A percentile compares a stretch with the other conserved stretches of the same genome.
Conservation (phyloP, 2,888 invertebrate genomes). For the Phragmatobia fuliginosa region DNA sequence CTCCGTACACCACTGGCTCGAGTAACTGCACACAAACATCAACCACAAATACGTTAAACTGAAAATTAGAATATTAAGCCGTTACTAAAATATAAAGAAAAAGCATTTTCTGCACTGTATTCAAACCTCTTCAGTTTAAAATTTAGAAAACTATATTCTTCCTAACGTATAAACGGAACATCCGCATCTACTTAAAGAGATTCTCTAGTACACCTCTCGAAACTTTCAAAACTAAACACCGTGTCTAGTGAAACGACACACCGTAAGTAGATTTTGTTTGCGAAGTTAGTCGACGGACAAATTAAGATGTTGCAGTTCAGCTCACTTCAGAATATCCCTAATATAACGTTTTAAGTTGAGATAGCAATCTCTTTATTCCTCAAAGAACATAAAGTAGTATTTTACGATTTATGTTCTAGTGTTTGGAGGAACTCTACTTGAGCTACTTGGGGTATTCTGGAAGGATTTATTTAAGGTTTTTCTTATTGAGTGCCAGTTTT, state of each 20-base stretch:
- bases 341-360: conserved; percentile 18
- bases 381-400: neutral
- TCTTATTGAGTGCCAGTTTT: no score
- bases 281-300: conserved; percentile 38
- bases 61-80: neutral
- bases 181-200: conserved; percentile 54
- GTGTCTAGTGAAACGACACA: conserved; percentile 42
- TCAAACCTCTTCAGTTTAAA: neutral
- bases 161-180: conserved; percentile 12
- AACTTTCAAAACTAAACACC: conserved; percentile 53
- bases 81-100: neutral
- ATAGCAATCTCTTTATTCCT: neutral
- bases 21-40: conserved; percentile 63
- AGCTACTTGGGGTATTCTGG: neutral
- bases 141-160: neutral
- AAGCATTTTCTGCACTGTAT: neutral
- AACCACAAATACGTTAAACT: neutral
- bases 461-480: neutral
- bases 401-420: neutral
- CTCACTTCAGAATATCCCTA: conserved; percentile 32
- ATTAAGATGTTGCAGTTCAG: conserved; percentile 42
- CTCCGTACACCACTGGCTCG: conserved; percentile 95
- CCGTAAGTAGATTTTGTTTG: conserved; percentile 51
- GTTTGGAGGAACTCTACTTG: neutral
- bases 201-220: conserved; percentile 39